phyloP scores from a whole-genome alignment of 92 coral and sea anemone species.

The Paramuricea clavata region DNA sequence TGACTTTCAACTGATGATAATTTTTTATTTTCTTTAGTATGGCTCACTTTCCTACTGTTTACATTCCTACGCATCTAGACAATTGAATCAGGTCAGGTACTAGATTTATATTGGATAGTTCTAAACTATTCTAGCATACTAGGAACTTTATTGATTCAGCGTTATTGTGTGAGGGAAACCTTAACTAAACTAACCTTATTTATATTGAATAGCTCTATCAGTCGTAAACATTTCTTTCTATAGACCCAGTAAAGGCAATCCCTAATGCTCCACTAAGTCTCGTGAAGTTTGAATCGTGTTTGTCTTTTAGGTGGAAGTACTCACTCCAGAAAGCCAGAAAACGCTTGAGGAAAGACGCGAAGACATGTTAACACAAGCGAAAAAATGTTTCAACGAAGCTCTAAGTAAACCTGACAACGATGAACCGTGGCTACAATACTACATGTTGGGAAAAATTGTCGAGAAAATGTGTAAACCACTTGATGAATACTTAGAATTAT shows the following conservation, averaged over 20 bases:
- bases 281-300: neutral
- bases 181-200: too few relatives aligned
- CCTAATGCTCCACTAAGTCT: neutral
- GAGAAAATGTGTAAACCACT: constrained; percentile 87
- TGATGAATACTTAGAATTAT: constrained; percentile 81
- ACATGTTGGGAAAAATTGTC: constrained; percentile 97
- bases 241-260: neutral
- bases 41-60: constrained; percentile 92
- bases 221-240: neutral
- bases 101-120: neutral
- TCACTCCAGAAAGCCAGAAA: constrained; percentile 78
- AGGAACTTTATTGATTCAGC: too few relatives aligned
- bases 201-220: too few relatives aligned
- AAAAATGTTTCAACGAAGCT: constrained; percentile 91
- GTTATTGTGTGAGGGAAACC: too few relatives aligned
- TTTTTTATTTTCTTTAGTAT: constrained; percentile 65
- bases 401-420: constrained; percentile 91
- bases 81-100: constrained; percentile 82
- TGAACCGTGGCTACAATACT: constrained; percentile 95
- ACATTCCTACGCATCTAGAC: constrained; percentile 98
- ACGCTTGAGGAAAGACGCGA: constrained; percentile 79
- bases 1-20: neutral
- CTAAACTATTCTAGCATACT: too few relatives aligned
- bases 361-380: constrained; percentile 90
- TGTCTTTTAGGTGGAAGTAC: constrained; percentile 84